Conservation (phyloP, 2,113 vertebrate genomes). For the Thalassarche chlororhynchos region DNA sequence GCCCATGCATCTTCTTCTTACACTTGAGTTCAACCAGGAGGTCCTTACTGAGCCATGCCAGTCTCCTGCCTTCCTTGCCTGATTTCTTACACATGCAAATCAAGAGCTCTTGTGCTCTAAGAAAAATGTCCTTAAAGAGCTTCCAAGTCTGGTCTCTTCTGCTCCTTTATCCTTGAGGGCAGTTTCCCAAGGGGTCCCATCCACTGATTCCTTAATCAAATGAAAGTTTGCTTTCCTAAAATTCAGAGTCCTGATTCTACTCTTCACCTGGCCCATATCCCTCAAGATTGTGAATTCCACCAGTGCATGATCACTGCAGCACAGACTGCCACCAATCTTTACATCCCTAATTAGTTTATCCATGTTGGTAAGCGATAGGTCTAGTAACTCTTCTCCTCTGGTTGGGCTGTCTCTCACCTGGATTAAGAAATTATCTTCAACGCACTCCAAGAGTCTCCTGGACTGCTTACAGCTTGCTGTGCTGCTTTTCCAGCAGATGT, state of each 20-base stretch:
- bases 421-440: background rate
- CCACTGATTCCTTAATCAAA: background rate
- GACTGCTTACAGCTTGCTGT: background rate
- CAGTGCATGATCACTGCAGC: background rate
- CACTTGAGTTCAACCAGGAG: background rate
- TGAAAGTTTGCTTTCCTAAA: background rate
- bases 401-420: background rate
- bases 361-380: background rate
- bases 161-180: too few species aligned
- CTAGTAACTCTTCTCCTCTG: background rate
- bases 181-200: too few species aligned
- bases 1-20: background rate
- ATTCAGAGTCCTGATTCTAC: background rate
- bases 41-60: background rate
- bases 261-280: background rate
- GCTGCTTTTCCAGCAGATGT: background rate
- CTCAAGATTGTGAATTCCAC: background rate
- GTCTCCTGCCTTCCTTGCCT: background rate
- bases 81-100: background rate
- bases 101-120: background rate
- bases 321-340: background rate
- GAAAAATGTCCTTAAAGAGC: too few species aligned
- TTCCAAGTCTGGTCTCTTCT: too few species aligned
- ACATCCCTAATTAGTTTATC: background rate
- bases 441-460: background rate